Evolutionary conservation across 2,888 invertebrate species (phyloP).

Genomic region (Drosophila dives): DNA sequence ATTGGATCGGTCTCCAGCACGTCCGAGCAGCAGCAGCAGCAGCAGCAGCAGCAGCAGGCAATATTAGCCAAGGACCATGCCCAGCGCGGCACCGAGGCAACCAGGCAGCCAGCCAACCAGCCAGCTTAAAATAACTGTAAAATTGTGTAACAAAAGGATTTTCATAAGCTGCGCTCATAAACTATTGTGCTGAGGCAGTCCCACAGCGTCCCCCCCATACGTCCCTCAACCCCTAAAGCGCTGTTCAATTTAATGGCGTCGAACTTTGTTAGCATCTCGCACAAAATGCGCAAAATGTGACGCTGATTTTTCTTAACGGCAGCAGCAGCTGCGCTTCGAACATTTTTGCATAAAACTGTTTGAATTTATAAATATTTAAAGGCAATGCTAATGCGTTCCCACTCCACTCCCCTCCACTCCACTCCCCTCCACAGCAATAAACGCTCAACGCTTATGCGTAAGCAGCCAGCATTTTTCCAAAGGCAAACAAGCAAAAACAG

Average conservation of each 20-base stretch:
- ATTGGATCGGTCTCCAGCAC: conserved; percentile 44
- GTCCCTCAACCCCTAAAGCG: not conserved
- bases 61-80: conserved; percentile 60
- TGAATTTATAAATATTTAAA: conserved; percentile 67
- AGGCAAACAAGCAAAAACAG: conserved; percentile 7
- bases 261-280: conserved; percentile 59
- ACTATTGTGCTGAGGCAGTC: conserved; percentile 58
- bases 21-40: conserved; percentile 45
- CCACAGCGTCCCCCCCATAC: not conserved
- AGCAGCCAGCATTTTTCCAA: conserved; percentile 23
- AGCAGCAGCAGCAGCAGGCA: conserved; percentile 15
- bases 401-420: not conserved
- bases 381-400: conserved; percentile 53
- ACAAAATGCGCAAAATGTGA: conserved; percentile 53
- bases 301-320: conserved; percentile 37
- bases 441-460: conserved; percentile 21
- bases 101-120: not conserved
- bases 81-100: not conserved
- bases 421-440: conserved; percentile 3
- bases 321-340: conserved; percentile 38
- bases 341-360: conserved; percentile 57
- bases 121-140: conserved; percentile 75
- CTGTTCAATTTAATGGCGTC: conserved; percentile 67
- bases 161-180: conserved; percentile 77
- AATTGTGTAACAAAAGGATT: conserved; percentile 80